Evolutionary conservation across 2,797 vertebrate species (phyloP).

Genomic region (Oryzias dopingdopingensis): DNA sequence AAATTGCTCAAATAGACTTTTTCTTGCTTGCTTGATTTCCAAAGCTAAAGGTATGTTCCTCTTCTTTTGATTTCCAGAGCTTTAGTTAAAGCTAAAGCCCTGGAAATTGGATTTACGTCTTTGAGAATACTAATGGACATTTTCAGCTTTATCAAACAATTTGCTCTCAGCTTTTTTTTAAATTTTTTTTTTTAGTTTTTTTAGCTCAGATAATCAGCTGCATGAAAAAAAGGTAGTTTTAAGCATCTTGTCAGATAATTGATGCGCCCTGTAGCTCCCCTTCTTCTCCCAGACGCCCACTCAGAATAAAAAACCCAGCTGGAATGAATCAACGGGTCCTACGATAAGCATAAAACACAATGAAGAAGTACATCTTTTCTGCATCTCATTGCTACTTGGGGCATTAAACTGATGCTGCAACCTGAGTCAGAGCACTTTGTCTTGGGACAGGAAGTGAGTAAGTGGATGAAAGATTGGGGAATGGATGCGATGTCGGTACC

Average conservation of each 20-base stretch:
- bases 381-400: conserved; percentile 32
- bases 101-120: conserved; percentile 24
- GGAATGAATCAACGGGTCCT: conserved; percentile 61
- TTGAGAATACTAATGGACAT: conserved; percentile 52
- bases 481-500: not conserved
- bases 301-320: conserved; percentile 52
- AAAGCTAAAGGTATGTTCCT: conserved; percentile 27
- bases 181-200: conserved; percentile 22
- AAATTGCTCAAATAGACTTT: conserved; percentile 52
- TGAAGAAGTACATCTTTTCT: conserved; percentile 31
- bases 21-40: conserved; percentile 38
- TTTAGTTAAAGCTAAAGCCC: conserved; percentile 15
- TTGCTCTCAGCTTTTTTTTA: conserved; percentile 27
- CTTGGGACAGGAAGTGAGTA: conserved; percentile 39
- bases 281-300: conserved; percentile 63
- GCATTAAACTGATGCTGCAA: conserved; percentile 34
- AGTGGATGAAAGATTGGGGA: conserved; percentile 51
- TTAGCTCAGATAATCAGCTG: conserved; percentile 59
- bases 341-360: conserved; percentile 39
- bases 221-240: conserved; percentile 37
- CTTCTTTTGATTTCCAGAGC: conserved; percentile 38
- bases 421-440: conserved; percentile 43
- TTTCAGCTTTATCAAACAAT: conserved; percentile 54
- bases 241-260: conserved; percentile 71
- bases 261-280: conserved; percentile 63